Percentiles rank a stretch among this genome's conserved stretches.
Evolutionary conservation across 2,113 vertebrate genomes (phyloP).

Genomic region (Xenus cinereus): DNA sequence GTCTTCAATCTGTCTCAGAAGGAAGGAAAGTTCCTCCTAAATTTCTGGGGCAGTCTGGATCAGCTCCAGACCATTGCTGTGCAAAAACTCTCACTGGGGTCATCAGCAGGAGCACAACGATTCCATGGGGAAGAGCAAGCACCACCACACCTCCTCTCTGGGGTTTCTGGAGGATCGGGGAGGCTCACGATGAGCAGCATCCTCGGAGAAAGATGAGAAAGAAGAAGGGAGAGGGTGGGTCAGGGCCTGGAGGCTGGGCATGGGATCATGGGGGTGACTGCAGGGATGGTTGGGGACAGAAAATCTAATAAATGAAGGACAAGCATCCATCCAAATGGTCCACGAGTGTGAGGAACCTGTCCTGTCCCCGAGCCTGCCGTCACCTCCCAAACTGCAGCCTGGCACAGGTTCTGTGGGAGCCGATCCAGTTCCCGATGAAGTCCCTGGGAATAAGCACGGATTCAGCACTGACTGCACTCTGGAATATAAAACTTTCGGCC

Average conservation of each 20-base stretch:
- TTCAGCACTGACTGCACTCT: accelerated
- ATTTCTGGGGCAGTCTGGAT: neutral
- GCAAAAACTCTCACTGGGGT: neutral
- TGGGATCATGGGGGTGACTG: accelerated
- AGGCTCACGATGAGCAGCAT: neutral
- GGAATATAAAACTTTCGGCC: neutral
- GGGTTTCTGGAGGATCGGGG: neutral
- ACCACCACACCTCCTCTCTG: neutral
- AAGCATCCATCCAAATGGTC: accelerated
- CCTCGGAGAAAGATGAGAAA: neutral
- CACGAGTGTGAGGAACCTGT: neutral
- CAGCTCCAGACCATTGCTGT: neutral
- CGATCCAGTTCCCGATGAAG: accelerated
- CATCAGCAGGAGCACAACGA: neutral
- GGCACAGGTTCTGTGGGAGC: accelerated
- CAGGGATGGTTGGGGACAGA: neutral
- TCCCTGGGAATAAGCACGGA: accelerated
- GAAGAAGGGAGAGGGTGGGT: neutral
- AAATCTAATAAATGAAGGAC: neutral
- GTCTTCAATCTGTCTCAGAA: neutral
- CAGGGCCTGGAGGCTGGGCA: neutral
- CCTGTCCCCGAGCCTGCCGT: accelerated
- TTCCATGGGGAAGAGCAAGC: neutral
- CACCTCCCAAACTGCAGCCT: neutral
- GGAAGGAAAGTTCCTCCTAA: neutral